These are phyloP conservation scores for Parauchenoglanis ngamensis DNA, from an alignment of 2,797 vertebrate genomes.

Conservation along the genomic window DNA sequence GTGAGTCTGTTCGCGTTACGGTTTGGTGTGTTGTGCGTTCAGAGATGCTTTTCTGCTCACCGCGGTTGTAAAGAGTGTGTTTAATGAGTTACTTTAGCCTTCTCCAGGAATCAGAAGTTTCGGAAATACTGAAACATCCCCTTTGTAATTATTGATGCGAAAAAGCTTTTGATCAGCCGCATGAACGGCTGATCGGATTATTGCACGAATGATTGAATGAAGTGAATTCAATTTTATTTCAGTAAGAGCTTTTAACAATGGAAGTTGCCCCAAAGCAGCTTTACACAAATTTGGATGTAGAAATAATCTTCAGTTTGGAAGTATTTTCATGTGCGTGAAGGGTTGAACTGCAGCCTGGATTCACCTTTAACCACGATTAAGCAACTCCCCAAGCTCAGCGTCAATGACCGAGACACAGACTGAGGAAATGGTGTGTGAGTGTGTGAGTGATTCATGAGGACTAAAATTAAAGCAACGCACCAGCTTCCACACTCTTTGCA, in stretches of 20 bases:
- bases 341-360: neutral
- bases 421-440: neutral
- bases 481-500: neutral
- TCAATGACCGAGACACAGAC: neutral
- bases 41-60: neutral
- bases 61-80: neutral
- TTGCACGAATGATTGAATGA: neutral
- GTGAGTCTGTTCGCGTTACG: too few relatives aligned
- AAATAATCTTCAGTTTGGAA: neutral
- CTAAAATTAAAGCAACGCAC: neutral
- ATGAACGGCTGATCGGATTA: neutral
- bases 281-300: neutral
- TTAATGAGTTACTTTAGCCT: too few relatives aligned
- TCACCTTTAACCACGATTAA: neutral
- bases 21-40: neutral
- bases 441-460: neutral
- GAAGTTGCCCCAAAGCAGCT: neutral
- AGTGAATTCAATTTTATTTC: neutral
- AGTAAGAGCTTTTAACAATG: neutral
- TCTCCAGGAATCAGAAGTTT: neutral
- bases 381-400: neutral
- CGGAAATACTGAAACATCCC: neutral
- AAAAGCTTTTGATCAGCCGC: neutral
- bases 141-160: neutral
- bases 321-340: neutral